Evolutionary conservation across 2,797 vertebrate genomes (phyloP), one percentile per base, ranked within the genome.

Genomic region (Leucoraja ocellata): DNA sequence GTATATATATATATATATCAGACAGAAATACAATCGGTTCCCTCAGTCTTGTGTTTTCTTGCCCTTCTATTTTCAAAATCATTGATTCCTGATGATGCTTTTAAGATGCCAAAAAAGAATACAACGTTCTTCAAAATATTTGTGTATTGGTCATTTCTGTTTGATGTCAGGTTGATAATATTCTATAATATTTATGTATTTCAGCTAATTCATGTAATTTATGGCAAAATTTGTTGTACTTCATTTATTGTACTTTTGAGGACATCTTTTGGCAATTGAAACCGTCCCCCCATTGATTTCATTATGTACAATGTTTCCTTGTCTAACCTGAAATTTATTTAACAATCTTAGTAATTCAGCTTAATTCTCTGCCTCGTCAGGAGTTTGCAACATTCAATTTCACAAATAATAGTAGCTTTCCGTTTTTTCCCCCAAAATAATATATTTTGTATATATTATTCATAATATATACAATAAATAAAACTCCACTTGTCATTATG

Each of bases 31-130:
- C 4, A 74, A 71, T 91, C 88, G 28, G 28, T 91, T 68, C 61
- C 65, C n/a, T 32, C n/a, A 32, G 61, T 68, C 61, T 68, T 88
- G 54, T 28, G 46, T 68, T 88, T 65, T 65, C 13, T 14, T n/a
- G 58, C 2, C 46, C 58, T 86, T 86, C 58, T 86, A 86, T 86
- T 86, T 86, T 58, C 14, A 86, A 63, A 63, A 58, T 5, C 28
- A 88, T 88, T 68, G 63, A 86, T n/a, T 86, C 58, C 58, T 8
- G 13, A 61, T 84, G 83, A 88, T 88, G 32, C 14, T n/a, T 80
- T 84, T 61, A 84, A 61, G 81, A 8, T 54, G 61, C 54, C 61
- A 54, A 0, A 84, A 61, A 84, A 61, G 25, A 65, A 61, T 86
- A 63, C 83, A 32, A 18, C 14, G 9, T 63, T 68, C 14, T 88